Percentiles rank a stretch among this genome's conserved stretches.
Conservation (phyloP, 2,888 invertebrate species). For the Leptothorax acervorum region DNA sequence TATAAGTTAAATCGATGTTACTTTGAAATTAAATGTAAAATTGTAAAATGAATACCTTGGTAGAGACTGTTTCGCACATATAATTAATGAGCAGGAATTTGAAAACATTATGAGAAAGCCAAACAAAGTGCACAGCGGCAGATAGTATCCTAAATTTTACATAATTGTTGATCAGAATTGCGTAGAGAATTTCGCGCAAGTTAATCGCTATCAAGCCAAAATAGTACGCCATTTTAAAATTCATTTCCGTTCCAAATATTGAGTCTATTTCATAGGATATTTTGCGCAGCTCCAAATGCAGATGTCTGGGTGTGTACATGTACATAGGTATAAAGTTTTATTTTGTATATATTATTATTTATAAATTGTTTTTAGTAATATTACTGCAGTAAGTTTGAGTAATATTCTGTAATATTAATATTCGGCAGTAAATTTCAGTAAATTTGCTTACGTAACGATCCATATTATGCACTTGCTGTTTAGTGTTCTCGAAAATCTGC, state of each 20-base stretch:
- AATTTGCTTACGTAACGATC: constrained; percentile 6
- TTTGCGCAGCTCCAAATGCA: constrained; percentile 7
- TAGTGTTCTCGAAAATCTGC: neutral
- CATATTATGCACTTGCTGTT: neutral
- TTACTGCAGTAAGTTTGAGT: neutral
- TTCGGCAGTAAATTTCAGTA: too few species aligned
- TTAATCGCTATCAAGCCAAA: neutral
- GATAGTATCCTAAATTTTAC: neutral
- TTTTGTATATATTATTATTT: neutral
- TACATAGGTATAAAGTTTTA: neutral
- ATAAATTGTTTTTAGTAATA: neutral
- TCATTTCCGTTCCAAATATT: constrained; percentile 14
- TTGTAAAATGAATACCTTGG: constrained; percentile 6
- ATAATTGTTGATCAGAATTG: neutral
- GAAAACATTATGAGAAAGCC: neutral
- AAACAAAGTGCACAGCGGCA: accelerated
- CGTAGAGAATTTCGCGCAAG: neutral
- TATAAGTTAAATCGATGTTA: neutral
- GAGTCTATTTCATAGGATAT: neutral
- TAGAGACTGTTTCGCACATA: neutral
- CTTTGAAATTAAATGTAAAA: neutral
- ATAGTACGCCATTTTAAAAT: neutral
- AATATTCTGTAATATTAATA: neutral
- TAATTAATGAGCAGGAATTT: constrained; percentile 11
- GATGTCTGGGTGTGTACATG: neutral